Conservation (phyloP, 2,888 invertebrate species). For the Tenodera sinensis region DNA sequence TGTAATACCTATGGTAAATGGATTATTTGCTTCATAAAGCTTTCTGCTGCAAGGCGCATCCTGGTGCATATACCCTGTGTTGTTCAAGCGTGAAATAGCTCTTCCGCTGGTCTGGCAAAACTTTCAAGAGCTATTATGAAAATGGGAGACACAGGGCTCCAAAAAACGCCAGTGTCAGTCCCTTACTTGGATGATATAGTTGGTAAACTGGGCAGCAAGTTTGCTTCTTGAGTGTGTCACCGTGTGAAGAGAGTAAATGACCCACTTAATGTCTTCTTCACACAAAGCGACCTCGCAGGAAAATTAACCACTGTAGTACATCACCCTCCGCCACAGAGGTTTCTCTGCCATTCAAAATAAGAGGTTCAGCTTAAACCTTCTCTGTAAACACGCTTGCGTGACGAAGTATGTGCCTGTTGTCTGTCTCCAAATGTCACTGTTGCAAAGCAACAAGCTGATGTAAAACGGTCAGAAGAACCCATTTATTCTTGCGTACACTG, state of each 20-base stretch:
- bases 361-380: not conserved
- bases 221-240: not conserved
- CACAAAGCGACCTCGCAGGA: not conserved
- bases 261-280: not conserved
- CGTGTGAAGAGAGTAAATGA: not conserved
- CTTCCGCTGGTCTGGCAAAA: too few relatives aligned
- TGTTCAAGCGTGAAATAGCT: too few relatives aligned
- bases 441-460: too few relatives aligned
- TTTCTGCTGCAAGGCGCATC: too few relatives aligned
- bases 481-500: too few relatives aligned
- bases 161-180: not conserved
- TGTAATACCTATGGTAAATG: too few relatives aligned
- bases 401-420: not conserved
- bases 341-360: not conserved
- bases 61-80: too few relatives aligned
- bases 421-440: too few relatives aligned
- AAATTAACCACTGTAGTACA: not conserved
- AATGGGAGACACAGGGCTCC: too few relatives aligned
- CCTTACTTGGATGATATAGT: not conserved
- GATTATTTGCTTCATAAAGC: too few relatives aligned
- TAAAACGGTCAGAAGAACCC: too few relatives aligned
- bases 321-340: not conserved
- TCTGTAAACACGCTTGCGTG: not conserved
- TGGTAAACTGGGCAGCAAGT: not conserved
- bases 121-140: too few relatives aligned